Evolutionary conservation across 2,113 vertebrate species (phyloP).

Genomic region (Apistogramma diplotaenia): DNA sequence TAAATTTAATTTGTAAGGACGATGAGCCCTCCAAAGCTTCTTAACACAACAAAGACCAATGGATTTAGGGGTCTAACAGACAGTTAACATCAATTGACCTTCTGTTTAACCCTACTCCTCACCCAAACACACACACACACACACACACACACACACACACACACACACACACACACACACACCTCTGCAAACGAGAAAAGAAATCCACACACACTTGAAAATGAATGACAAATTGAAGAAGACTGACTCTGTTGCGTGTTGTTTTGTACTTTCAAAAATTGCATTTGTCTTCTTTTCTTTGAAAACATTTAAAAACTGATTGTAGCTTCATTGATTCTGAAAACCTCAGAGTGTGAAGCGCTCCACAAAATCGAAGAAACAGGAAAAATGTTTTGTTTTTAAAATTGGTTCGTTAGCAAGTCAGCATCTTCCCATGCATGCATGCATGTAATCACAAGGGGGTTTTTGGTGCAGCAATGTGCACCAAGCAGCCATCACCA

Average conservation of each 20-base stretch:
- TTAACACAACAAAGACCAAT: conserved; percentile 34
- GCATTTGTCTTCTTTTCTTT: background rate
- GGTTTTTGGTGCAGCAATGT: too few relatives aligned
- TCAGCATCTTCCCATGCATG: too few relatives aligned
- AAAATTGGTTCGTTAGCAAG: background rate
- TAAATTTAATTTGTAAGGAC: conserved; percentile 43
- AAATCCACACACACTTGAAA: background rate
- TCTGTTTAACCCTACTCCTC: background rate
- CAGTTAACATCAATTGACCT: conserved; percentile 37
- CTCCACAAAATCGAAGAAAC: background rate
- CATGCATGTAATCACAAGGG: too few relatives aligned
- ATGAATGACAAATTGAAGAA: background rate
- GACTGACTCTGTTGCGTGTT: background rate
- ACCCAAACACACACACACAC: background rate
- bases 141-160: background rate
- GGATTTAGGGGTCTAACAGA: conserved; percentile 17
- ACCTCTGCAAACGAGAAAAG: too few relatives aligned
- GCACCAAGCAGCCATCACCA: background rate
- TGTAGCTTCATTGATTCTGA: background rate
- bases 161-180: background rate
- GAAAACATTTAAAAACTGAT: background rate
- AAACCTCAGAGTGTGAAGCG: background rate
- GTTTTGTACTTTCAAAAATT: too few relatives aligned
- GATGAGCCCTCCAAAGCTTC: conserved; percentile 34
- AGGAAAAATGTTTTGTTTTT: background rate